A percentile compares a stretch with the other conserved stretches of the same genome.
Evolutionary conservation across 2,797 vertebrate genomes (phyloP).

Genomic region (Pagetopsis macropterus): DNA sequence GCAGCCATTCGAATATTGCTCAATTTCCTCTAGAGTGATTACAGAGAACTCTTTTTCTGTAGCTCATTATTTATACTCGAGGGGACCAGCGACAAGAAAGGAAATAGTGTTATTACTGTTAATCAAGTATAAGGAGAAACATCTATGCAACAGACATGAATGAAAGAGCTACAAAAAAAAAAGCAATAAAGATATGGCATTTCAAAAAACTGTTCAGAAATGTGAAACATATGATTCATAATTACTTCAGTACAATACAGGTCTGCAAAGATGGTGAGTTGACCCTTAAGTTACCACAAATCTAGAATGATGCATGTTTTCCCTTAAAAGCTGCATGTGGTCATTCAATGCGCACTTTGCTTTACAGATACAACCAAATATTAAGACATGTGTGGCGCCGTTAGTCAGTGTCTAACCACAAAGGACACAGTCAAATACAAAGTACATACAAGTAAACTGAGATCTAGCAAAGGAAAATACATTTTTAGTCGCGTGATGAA

Average conservation of each 20-base stretch:
- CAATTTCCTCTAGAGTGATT: conserved; percentile 61
- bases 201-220: conserved; percentile 7
- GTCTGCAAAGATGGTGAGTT: conserved; percentile 34
- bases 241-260: conserved; percentile 30
- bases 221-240: conserved; percentile 9
- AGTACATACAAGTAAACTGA: conserved; percentile 5
- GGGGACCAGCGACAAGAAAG: conserved; percentile 48
- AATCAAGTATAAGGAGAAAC: conserved; percentile 52
- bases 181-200: not conserved
- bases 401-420: conserved; percentile 16
- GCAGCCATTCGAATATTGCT: conserved; percentile 85
- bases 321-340: conserved; percentile 33
- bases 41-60: conserved; percentile 62
- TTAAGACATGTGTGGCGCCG: conserved; percentile 55
- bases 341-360: conserved; percentile 46
- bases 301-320: conserved; percentile 34
- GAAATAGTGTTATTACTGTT: conserved; percentile 56
- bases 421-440: conserved; percentile 18
- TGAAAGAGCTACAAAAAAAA: not conserved
- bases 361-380: conserved; percentile 40
- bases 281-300: conserved; percentile 26
- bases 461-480: not conserved
- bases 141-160: conserved; percentile 15
- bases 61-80: conserved; percentile 63
- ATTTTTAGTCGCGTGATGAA: conserved; percentile 17